These are phyloP conservation scores for Heterodera carotae DNA, from an alignment of 1,140 invertebrate genomes.

Conservation along the genomic window DNA sequence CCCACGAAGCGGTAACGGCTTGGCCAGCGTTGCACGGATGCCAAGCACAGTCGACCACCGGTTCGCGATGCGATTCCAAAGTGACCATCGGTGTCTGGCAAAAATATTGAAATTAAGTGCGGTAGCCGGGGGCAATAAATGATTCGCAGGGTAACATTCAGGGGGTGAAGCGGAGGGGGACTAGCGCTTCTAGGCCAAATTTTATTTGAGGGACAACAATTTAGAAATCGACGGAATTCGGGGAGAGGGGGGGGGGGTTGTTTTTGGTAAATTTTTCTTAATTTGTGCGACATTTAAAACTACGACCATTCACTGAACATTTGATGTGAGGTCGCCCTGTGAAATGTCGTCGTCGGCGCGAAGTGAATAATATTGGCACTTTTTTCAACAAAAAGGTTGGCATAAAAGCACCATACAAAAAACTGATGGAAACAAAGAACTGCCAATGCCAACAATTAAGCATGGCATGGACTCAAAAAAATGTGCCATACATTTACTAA, in stretches of 20 bases:
- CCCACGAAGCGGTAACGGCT: slow-evolving; percentile 84
- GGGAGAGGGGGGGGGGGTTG: too few species aligned
- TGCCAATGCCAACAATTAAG: too few species aligned
- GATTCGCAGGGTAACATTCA: too few species aligned
- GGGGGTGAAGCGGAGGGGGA: too few species aligned
- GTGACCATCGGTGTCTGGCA: slow-evolving; percentile 81
- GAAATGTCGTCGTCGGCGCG: background rate
- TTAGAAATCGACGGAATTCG: too few species aligned
- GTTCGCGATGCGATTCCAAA: slow-evolving; percentile 87
- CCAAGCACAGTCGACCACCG: slow-evolving; percentile 82
- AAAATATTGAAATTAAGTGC: background rate
- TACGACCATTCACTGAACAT: background rate
- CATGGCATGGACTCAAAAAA: too few species aligned
- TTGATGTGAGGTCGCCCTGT: background rate
- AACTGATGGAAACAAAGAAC: background rate
- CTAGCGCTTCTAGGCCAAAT: too few species aligned
- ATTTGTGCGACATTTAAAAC: background rate
- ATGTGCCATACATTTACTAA: too few species aligned
- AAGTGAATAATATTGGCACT: background rate
- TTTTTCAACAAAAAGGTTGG: background rate
- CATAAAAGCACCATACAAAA: background rate
- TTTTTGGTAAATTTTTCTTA: slow-evolving; percentile 5
- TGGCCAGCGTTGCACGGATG: slow-evolving; percentile 71
- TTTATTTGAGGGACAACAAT: too few species aligned
- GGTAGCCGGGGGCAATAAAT: too few species aligned